Conservation (phyloP, 2,113 vertebrate genomes). For the Solenodon paradoxus region DNA sequence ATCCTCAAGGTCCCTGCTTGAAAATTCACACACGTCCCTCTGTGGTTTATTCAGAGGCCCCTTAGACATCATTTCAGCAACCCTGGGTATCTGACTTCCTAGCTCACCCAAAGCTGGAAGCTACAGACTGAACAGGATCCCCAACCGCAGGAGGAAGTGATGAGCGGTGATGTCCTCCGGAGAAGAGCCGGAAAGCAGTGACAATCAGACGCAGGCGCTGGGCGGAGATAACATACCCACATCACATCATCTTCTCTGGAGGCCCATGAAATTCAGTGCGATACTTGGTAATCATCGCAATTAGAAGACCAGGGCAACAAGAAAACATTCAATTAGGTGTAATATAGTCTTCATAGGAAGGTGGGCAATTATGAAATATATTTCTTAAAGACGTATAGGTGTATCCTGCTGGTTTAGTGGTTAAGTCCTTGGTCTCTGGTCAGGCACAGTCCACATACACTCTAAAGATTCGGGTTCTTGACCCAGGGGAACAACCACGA, state of each 20-base stretch:
- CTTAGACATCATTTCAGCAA: not conserved
- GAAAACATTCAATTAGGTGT: not conserved
- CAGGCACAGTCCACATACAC: no score
- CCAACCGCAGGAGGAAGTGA: not conserved
- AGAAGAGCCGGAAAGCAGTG: not conserved
- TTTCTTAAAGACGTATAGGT: not conserved
- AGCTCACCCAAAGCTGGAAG: not conserved
- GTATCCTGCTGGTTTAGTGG: no score
- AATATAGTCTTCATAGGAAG: not conserved
- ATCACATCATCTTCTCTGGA: not conserved
- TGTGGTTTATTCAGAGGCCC: fast-evolving
- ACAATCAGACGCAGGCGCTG: fast-evolving
- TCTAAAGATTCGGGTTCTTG: no score
- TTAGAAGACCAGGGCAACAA: not conserved
- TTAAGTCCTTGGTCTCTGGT: no score
- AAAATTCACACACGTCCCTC: fast-evolving
- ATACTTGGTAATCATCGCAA: not conserved
- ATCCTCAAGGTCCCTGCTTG: not conserved
- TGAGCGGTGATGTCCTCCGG: not conserved
- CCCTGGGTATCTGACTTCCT: not conserved
- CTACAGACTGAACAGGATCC: fast-evolving
- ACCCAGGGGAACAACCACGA: no score
- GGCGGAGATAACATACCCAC: not conserved
- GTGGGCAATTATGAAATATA: not conserved
- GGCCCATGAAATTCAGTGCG: not conserved